phyloP scores from a whole-genome alignment of 1,140 invertebrate species.

The Tyrophagus putrescentiae region DNA sequence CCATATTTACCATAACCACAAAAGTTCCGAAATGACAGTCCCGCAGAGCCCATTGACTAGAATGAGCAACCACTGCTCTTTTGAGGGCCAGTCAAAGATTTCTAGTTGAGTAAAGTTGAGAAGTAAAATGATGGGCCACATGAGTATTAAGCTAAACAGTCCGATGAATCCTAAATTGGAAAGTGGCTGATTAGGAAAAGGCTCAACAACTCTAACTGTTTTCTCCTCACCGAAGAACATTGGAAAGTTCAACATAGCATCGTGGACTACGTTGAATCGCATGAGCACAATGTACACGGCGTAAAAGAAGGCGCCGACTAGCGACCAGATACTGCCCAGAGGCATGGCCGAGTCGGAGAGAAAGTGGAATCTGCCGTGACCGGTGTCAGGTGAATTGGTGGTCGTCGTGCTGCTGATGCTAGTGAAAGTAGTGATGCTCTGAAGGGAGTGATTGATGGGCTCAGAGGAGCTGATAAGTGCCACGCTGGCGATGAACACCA shows the following conservation, averaged over 20 bases:
- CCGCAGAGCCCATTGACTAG: constrained; percentile 70
- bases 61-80: constrained; percentile 57
- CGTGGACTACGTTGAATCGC: constrained; percentile 59
- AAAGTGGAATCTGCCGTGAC: not conserved
- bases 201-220: not conserved
- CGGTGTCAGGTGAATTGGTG: constrained; percentile 21
- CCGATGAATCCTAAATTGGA: constrained; percentile 59
- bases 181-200: not conserved
- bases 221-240: constrained; percentile 63
- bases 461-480: constrained; percentile 34
- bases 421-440: not conserved
- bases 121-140: constrained; percentile 74
- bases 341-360: constrained; percentile 37
- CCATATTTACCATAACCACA: constrained; percentile 69
- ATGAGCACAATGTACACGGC: constrained; percentile 67
- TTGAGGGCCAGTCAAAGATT: constrained; percentile 61
- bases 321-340: constrained; percentile 52
- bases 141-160: constrained; percentile 56
- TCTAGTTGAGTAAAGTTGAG: constrained; percentile 60
- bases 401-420: constrained; percentile 31
- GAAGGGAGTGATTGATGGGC: constrained; percentile 16
- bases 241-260: constrained; percentile 72
- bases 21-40: constrained; percentile 64
- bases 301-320: constrained; percentile 68
- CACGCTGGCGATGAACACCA: constrained; percentile 58